Conservation (phyloP, 2,888 invertebrate genomes). For the Lasioglossum figueresi region DNA sequence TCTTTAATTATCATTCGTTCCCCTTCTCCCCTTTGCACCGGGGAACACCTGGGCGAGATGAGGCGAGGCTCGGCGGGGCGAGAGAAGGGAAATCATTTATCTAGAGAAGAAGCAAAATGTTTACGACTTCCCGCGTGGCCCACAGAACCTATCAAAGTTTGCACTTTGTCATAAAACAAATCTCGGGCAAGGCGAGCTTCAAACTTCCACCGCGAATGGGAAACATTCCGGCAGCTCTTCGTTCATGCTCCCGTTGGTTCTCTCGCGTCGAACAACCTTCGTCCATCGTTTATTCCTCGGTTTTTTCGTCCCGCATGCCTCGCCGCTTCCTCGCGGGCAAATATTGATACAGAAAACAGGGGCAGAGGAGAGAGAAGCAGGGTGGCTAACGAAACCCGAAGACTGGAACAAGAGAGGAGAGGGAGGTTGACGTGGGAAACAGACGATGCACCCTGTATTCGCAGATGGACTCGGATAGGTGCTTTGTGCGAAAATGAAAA, state of each 20-base stretch:
- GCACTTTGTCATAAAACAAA: neutral
- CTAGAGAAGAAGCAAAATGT: slow-evolving; percentile 33
- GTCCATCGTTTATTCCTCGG: neutral
- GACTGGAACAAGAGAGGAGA: neutral
- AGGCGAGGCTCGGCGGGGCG: neutral
- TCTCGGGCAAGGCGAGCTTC: slow-evolving; percentile 6
- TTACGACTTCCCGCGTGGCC: slow-evolving; percentile 20
- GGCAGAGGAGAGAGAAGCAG: neutral
- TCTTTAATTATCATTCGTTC: neutral
- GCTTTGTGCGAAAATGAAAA: slow-evolving; percentile 77
- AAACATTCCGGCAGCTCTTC: neutral
- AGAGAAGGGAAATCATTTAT: neutral
- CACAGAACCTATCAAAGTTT: slow-evolving; percentile 14
- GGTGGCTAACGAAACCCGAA: neutral
- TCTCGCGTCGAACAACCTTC: neutral
- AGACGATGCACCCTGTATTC: slow-evolving; percentile 37
- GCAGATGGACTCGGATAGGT: slow-evolving; percentile 69
- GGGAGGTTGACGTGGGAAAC: neutral
- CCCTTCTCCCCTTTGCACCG: too few species aligned
- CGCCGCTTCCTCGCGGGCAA: slow-evolving; percentile 8
- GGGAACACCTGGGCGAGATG: neutral
- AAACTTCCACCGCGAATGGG: slow-evolving; percentile 6
- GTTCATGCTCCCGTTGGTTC: neutral
- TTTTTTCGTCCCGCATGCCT: slow-evolving; percentile 4
- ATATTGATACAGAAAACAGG: slow-evolving; percentile 33